Conservation (phyloP, 2,797 vertebrate species). For the Morus bassanus region DNA sequence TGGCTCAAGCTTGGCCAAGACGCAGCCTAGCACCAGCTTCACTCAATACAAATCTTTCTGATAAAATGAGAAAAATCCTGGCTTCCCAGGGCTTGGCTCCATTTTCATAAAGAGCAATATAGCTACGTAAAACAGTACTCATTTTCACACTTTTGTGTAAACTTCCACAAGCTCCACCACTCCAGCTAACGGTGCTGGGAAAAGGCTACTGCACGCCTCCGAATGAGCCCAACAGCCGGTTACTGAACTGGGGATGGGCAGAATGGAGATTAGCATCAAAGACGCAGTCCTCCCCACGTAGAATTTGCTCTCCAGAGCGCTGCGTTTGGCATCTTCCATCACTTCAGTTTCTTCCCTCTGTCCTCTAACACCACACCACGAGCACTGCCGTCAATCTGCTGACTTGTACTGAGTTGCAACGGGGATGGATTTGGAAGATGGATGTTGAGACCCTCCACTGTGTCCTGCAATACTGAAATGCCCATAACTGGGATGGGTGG, state of each 20-base stretch:
- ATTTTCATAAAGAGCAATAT: neutral
- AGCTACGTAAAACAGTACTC: neutral
- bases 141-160: neutral
- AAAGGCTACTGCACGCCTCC: neutral
- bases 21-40: neutral
- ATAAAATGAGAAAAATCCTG: neutral
- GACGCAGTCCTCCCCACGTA: fast-evolving
- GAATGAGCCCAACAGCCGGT: fast-evolving
- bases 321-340: neutral
- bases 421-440: neutral
- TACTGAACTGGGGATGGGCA: neutral
- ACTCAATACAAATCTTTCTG: neutral
- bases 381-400: neutral
- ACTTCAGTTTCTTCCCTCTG: neutral
- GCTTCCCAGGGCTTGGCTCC: neutral
- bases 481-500: fast-evolving
- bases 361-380: neutral
- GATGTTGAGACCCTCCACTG: neutral
- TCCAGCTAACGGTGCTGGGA: neutral
- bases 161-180: neutral
- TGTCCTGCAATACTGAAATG: neutral
- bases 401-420: neutral
- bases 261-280: neutral
- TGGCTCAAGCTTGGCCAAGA: neutral
- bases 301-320: neutral